Percentiles rank a stretch among this genome's conserved stretches.
Evolutionary conservation across 2,113 vertebrate species (phyloP).

Genomic region (Loxodonta africana): DNA sequence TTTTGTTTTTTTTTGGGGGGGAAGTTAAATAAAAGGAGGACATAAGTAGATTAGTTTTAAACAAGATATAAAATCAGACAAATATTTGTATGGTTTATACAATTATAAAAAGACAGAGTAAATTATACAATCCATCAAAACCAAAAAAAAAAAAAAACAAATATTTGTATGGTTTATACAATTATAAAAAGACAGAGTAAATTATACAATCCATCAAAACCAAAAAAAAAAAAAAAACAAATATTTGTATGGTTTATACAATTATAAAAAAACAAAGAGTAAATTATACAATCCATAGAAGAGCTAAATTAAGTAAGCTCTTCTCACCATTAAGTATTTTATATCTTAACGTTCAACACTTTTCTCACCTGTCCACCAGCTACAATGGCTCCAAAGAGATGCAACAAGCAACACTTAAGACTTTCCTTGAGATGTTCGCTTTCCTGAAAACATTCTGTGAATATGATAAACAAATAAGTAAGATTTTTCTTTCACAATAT

Average conservation of each 20-base stretch:
- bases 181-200: too few relatives aligned
- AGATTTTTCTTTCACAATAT: constrained; percentile 61
- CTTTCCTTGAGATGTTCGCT: constrained; percentile 99
- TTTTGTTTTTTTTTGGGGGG: background rate
- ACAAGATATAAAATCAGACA: constrained; percentile 56
- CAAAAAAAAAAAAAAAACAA: background rate
- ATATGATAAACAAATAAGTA: constrained; percentile 75
- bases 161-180: too few relatives aligned
- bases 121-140: background rate
- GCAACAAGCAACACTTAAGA: constrained; percentile 97
- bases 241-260: constrained; percentile 1
- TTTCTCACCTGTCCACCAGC: constrained; percentile 96
- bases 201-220: too few relatives aligned
- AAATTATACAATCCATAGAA: constrained; percentile 38
- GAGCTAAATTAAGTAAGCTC: background rate
- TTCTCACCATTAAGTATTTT: constrained; percentile 35
- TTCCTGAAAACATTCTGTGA: constrained; percentile 98
- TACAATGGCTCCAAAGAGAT: constrained; percentile 98
- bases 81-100: background rate
- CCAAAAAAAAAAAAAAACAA: too few relatives aligned
- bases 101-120: constrained; percentile 58
- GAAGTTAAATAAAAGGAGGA: constrained; percentile 33
- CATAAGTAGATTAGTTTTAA: constrained; percentile 54
- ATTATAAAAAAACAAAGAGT: constrained; percentile 61
- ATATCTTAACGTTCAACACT: constrained; percentile 64